A percentile compares a stretch with the other conserved stretches of the same genome.
phyloP scores from a whole-genome alignment of 2,888 invertebrate genomes.

The Bhutanitis thaidina region DNA sequence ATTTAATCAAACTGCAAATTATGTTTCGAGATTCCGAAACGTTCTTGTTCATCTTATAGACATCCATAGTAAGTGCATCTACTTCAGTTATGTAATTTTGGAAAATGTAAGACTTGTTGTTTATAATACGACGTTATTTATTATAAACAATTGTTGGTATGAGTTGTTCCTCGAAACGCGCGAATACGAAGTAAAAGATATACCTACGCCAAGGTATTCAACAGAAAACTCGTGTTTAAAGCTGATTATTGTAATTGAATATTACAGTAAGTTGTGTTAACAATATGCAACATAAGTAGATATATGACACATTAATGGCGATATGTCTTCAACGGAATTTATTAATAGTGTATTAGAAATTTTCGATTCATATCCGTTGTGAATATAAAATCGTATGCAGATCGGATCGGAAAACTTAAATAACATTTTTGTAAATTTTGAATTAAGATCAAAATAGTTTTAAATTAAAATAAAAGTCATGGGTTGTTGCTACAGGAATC shows the following conservation, averaged over 20 bases:
- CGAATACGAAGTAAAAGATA: slow-evolving; percentile 18
- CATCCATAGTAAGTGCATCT: background rate
- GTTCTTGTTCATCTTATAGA: background rate
- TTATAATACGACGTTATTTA: background rate
- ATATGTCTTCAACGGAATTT: background rate
- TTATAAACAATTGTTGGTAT: background rate
- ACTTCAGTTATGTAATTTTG: background rate
- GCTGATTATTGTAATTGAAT: slow-evolving; percentile 52
- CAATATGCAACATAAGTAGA: slow-evolving; percentile 24
- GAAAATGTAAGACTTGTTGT: too few species aligned
- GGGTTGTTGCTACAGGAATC: slow-evolving; percentile 55
- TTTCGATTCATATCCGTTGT: too few species aligned
- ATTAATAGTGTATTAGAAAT: too few species aligned
- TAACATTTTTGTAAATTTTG: too few species aligned
- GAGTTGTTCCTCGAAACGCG: slow-evolving; percentile 14
- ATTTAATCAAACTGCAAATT: slow-evolving; percentile 53
- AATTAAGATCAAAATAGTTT: background rate
- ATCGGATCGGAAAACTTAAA: too few species aligned
- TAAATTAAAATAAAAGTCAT: slow-evolving; percentile 27
- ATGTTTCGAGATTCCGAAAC: slow-evolving; percentile 11
- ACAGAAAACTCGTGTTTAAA: slow-evolving; percentile 47
- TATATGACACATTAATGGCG: slow-evolving; percentile 6
- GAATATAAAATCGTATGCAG: too few species aligned
- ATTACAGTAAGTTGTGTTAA: slow-evolving; percentile 34
- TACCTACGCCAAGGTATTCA: slow-evolving; percentile 30